phyloP scores from a whole-genome alignment of 2,113 vertebrate species.

The Notechis scutatus region DNA sequence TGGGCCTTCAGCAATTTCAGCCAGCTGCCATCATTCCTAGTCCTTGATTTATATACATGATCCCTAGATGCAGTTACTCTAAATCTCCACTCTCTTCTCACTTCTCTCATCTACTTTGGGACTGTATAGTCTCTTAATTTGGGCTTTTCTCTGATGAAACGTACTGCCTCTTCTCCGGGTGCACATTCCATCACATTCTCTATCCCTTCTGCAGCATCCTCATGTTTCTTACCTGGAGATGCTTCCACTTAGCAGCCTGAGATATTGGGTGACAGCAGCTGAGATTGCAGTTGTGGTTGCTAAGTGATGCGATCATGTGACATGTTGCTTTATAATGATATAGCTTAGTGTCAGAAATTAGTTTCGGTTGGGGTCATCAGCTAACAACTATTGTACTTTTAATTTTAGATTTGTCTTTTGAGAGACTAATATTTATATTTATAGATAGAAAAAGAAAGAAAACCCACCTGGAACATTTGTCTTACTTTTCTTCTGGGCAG shows the following conservation, averaged over 20 bases:
- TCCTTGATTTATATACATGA: neutral
- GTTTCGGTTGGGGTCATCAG: neutral
- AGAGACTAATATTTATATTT: too few species aligned
- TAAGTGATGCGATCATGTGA: neutral
- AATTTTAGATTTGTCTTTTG: neutral
- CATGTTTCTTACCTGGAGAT: neutral
- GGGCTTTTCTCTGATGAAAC: neutral
- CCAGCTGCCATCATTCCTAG: neutral
- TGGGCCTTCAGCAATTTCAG: neutral
- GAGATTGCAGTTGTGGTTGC: neutral
- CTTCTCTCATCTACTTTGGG: neutral
- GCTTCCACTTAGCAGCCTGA: neutral
- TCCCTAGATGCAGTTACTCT: neutral
- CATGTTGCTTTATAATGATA: neutral
- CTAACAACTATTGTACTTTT: neutral
- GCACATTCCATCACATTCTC: neutral
- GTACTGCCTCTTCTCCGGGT: neutral
- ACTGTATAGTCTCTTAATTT: neutral
- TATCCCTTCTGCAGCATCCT: neutral
- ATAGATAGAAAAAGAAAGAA: neutral
- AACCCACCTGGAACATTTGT: slow-evolving; percentile 96
- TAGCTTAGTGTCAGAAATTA: neutral
- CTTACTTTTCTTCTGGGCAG: slow-evolving; percentile 94
- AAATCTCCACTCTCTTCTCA: neutral
- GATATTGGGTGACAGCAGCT: neutral